Evolutionary conservation across 2,888 invertebrate species (phyloP).

Genomic region (Parelbella ahira): DNA sequence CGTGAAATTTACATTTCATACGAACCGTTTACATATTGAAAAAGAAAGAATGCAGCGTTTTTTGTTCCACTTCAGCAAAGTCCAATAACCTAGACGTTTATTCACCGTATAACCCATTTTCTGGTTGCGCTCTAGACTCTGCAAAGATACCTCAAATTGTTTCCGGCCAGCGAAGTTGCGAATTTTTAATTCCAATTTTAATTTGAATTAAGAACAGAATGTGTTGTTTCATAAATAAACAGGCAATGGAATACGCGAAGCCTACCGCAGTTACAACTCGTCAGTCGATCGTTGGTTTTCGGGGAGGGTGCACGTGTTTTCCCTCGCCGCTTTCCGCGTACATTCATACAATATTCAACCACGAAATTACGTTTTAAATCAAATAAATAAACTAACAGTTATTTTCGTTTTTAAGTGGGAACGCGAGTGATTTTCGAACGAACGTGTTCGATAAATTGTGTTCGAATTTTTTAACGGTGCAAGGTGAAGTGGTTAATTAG

Average conservation of each 20-base stretch:
- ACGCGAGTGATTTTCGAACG: constrained; percentile 15
- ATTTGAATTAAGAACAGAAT: constrained; percentile 22
- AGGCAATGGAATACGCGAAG: constrained; percentile 11
- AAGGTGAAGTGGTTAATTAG: constrained; percentile 14
- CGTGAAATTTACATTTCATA: no score
- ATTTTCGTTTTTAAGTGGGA: neutral
- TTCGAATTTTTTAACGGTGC: constrained; percentile 9
- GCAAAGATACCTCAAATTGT: no score
- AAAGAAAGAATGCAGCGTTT: constrained; percentile 2
- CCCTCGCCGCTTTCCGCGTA: neutral
- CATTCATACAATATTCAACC: constrained; percentile 22
- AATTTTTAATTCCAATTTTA: constrained; percentile 22
- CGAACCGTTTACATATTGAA: constrained; percentile 12
- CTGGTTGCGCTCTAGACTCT: constrained; percentile 5
- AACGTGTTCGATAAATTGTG: constrained; percentile 13
- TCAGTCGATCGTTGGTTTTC: constrained; percentile 16
- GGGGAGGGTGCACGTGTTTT: constrained; percentile 9
- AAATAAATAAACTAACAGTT: constrained; percentile 20
- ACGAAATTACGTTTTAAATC: constrained; percentile 8
- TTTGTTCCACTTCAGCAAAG: constrained; percentile 14
- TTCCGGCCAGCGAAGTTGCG: constrained; percentile 2
- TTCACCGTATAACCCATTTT: constrained; percentile 15
- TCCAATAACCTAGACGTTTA: constrained; percentile 23
- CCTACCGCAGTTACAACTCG: constrained; percentile 15
- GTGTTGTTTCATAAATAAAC: constrained; percentile 25